Conservation (phyloP, 2,888 invertebrate species). For the Drosophila cognata region DNA sequence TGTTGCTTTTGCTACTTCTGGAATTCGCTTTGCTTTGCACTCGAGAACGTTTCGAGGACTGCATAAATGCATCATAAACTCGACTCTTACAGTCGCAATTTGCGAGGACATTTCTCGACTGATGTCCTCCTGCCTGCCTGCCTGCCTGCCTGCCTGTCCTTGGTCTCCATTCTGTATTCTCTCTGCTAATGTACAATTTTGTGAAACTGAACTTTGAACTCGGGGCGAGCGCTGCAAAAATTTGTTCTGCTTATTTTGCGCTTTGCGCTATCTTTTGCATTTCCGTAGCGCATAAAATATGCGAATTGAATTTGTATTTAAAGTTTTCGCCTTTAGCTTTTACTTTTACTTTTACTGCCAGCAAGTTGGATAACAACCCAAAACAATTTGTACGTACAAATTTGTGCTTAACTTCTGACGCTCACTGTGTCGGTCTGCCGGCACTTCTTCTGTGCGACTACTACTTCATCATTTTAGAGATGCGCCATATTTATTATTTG, state of each 20-base stretch:
- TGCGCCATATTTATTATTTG: slow-evolving; percentile 53
- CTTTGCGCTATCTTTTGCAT: slow-evolving; percentile 66
- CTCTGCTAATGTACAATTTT: slow-evolving; percentile 70
- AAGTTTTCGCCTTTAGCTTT: slow-evolving; percentile 59
- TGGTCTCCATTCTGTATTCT: slow-evolving; percentile 14
- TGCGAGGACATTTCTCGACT: slow-evolving; percentile 68
- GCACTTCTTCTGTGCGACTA: neutral
- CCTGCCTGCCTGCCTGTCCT: neutral
- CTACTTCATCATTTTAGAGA: slow-evolving; percentile 64
- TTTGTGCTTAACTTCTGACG: slow-evolving; percentile 71
- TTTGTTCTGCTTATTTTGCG: slow-evolving; percentile 76
- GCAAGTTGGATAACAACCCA: slow-evolving; percentile 75
- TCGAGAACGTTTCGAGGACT: slow-evolving; percentile 58
- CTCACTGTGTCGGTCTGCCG: slow-evolving; percentile 19
- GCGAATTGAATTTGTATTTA: slow-evolving; percentile 81
- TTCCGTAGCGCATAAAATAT: slow-evolving; percentile 75
- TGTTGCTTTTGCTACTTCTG: slow-evolving; percentile 9
- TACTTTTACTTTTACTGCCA: slow-evolving; percentile 41
- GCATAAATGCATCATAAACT: slow-evolving; percentile 79
- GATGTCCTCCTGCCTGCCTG: slow-evolving; percentile 5
- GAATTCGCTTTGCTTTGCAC: slow-evolving; percentile 64
- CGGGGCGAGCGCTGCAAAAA: slow-evolving; percentile 43
- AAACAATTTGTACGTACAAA: slow-evolving; percentile 80
- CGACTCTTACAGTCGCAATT: slow-evolving; percentile 61
- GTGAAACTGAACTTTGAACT: slow-evolving; percentile 67